Evolutionary conservation across 1,140 invertebrate genomes (phyloP), one percentile per base, ranked within the genome.

Genomic region (Diorhabda carinulata): DNA sequence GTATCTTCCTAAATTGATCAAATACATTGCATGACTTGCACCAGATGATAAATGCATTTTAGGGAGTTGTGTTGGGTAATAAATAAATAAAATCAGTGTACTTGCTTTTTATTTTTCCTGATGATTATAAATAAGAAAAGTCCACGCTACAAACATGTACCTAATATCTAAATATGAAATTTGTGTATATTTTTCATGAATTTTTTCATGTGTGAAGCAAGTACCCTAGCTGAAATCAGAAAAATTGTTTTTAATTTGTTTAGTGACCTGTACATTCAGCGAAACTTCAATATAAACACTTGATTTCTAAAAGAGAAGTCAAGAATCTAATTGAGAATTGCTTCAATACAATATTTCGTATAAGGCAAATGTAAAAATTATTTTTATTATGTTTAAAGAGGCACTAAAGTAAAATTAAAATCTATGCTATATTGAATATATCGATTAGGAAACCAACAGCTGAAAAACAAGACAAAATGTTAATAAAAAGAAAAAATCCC

Each of bases 61-160:
- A 25, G 52, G n/a, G 40, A 58, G 40, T 41, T 25, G 6, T n/a
- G 4, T 40, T 7, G 59, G 25, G 52, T 57, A 58, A 65, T 47
- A 56, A 57, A 65, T 8, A 41, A 9, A 42, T 5, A 43, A 57
- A 5, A 9, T 9, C 41, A 47, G 10, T 45, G 64, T 65, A 65
- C 64, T 65, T 65, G 64, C 64, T 65, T 65, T 65, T 57, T n/a
- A 10, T 57, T 25, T 43, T 65, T 65, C 57, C 64, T 57, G 64
- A 65, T 43, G 45, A 65, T 10, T 57, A 65, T 40, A 65, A 65
- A 65, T 57, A 65, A 65, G n/a, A 65, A 10, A 64, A 57, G 56
- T 58, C 40, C 41, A 65, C 64, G 47, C 47, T 56, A 65, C 64
- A 65, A 57, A 57, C 47, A 65, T 65, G 64, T 65, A 65, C 64